These are phyloP conservation scores for Camponotus fellah DNA, from an alignment of 2,888 invertebrate species.

Conservation along the genomic window DNA sequence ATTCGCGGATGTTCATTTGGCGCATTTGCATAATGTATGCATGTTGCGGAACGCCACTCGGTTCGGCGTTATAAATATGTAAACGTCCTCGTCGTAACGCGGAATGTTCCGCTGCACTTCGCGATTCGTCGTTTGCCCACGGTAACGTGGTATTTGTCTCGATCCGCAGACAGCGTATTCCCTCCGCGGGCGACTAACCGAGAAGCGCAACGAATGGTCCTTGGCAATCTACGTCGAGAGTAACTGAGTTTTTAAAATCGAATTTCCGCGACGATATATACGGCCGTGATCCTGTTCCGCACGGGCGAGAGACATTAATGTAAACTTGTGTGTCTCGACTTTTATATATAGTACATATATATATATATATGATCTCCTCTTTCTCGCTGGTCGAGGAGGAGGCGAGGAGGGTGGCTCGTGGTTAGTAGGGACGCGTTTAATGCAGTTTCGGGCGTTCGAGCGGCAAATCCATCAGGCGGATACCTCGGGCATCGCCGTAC, in stretches of 20 bases:
- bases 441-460: conserved; percentile 75
- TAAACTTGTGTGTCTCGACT: conserved; percentile 54
- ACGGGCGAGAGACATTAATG: conserved; percentile 48
- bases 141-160: conserved; percentile 52
- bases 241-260: conserved; percentile 58
- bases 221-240: conserved; percentile 54
- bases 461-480: conserved; percentile 82
- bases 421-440: conserved; percentile 70
- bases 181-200: conserved; percentile 54
- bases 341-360: neutral
- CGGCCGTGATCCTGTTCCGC: conserved; percentile 48
- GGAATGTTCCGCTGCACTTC: conserved; percentile 53
- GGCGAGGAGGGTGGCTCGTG: conserved; percentile 32
- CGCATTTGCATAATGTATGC: conserved; percentile 55
- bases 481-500: conserved; percentile 79
- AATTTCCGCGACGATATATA: conserved; percentile 51
- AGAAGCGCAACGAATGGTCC: conserved; percentile 56
- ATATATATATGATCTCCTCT: conserved; percentile 21
- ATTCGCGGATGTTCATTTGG: conserved; percentile 58
- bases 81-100: conserved; percentile 54
- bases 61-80: conserved; percentile 56
- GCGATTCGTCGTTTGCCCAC: conserved; percentile 54
- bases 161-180: conserved; percentile 53
- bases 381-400: conserved; percentile 5
- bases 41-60: conserved; percentile 53